Base-by-base conservation (phyloP, 1,140 invertebrate species). In the Contarinia nasturtii region DNA sequence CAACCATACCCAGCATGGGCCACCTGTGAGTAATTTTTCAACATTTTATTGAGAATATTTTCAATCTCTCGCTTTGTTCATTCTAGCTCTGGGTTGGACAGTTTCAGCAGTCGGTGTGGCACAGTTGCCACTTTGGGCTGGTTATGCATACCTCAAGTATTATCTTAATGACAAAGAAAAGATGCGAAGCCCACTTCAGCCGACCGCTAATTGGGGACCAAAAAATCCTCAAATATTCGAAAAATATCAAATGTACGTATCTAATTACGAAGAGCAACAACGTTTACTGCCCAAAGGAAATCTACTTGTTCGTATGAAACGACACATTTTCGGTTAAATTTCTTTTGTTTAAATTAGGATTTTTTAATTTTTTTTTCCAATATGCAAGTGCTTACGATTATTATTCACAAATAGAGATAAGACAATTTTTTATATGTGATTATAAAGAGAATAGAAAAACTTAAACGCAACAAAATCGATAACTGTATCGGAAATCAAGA, bases 51-150 rank as follows among this genome's bases (percentile, higher is more conserved):
- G 5, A 5, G 14, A 15, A 4, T 40, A 18, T n/a, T 4, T 43
- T 40, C 37, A 15, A 15, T 3, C 41, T 34, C n/a, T 17, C 7
- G 22, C 5, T 20, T 18, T 12, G 10, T 12, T 18, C 4, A 18
- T 43, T 20, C 4, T 40, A 74, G 70, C 58, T n/a, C 54, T 63
- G 48, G 76, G 75, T 27, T 77, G 75, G 75, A 48, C 56, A 0
- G 57, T 78, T 8, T 65, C 73, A 1, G 57, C 64, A 0, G 60
- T 75, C 51, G 75, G 75, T 10, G 51, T 73, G 2, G 18, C 71
- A 0, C 72, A 77, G 51, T 40, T 77, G 15, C 75, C 75, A 5
- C 54, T 75, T 43, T 77, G 73, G 68, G 63, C 68, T 49, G 46
- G 67, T 15, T 61, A 68, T 14, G 64, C 65, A 14, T 54, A 71